These are phyloP conservation scores for Dolichallabes microphthalmus DNA, from an alignment of 2,113 vertebrate genomes.

Conservation along the genomic window DNA sequence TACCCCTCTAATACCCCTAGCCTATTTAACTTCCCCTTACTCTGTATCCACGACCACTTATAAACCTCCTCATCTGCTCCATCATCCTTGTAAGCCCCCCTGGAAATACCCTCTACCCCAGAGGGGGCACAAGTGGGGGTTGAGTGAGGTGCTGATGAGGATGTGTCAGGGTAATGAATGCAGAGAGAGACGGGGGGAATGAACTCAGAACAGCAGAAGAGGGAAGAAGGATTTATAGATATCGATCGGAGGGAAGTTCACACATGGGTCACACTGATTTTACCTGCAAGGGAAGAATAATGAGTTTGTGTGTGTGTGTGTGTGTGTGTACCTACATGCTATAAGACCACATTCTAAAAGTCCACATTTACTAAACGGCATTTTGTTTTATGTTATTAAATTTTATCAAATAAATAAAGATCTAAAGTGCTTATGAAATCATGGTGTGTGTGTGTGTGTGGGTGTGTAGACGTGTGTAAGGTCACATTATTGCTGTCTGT, in stretches of 20 bases:
- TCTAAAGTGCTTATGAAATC: background rate
- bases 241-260: constrained; percentile 11
- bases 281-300: constrained; percentile 20
- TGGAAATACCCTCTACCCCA: background rate
- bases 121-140: background rate
- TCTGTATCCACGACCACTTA: no score
- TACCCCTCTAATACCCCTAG: no score
- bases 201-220: background rate
- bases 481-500: constrained; percentile 3
- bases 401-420: background rate
- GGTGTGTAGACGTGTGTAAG: background rate
- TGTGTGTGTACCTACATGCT: background rate
- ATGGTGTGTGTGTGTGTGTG: constrained; percentile 3
- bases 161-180: background rate
- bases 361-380: background rate
- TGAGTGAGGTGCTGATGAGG: background rate
- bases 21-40: no score
- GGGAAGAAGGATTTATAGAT: background rate
- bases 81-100: background rate
- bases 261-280: background rate
- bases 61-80: background rate
- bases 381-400: background rate
- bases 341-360: background rate
- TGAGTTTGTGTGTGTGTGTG: constrained; percentile 1
- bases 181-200: background rate